Conservation (phyloP, 1,140 invertebrate species). For the Eubasilissa regina region DNA sequence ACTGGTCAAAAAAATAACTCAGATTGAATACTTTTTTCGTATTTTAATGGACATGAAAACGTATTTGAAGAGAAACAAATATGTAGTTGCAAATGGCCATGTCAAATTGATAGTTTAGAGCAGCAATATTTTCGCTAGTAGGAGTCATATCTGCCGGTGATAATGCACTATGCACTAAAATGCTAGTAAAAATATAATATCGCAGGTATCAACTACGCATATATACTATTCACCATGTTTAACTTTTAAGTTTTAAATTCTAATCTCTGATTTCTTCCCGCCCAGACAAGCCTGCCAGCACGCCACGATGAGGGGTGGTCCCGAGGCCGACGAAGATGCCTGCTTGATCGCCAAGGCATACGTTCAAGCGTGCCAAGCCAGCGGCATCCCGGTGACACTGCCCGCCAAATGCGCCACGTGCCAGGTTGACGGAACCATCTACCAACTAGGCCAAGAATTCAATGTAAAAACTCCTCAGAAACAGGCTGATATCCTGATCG, state of each 20-base stretch:
- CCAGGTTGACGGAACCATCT: conserved; percentile 69
- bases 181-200: too few relatives aligned
- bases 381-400: conserved; percentile 71
- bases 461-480: conserved; percentile 79
- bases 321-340: conserved; percentile 69
- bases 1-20: too few relatives aligned
- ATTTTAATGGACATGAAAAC: too few relatives aligned
- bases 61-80: too few relatives aligned
- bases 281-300: conserved; percentile 78
- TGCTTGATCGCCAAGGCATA: conserved; percentile 77
- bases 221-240: neutral
- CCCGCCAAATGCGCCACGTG: conserved; percentile 78
- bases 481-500: conserved; percentile 81
- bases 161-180: too few relatives aligned
- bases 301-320: conserved; percentile 69
- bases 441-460: conserved; percentile 75
- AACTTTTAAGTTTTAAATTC: too few relatives aligned
- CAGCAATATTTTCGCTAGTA: too few relatives aligned
- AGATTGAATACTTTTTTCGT: too few relatives aligned
- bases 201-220: too few relatives aligned
- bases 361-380: conserved; percentile 71
- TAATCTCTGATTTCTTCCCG: conserved; percentile 24
- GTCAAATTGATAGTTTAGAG: too few relatives aligned
- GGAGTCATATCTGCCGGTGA: too few relatives aligned
- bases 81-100: too few relatives aligned